Evolutionary conservation across 2,797 vertebrate species (phyloP).

Genomic region (Cottoperca gobio): DNA sequence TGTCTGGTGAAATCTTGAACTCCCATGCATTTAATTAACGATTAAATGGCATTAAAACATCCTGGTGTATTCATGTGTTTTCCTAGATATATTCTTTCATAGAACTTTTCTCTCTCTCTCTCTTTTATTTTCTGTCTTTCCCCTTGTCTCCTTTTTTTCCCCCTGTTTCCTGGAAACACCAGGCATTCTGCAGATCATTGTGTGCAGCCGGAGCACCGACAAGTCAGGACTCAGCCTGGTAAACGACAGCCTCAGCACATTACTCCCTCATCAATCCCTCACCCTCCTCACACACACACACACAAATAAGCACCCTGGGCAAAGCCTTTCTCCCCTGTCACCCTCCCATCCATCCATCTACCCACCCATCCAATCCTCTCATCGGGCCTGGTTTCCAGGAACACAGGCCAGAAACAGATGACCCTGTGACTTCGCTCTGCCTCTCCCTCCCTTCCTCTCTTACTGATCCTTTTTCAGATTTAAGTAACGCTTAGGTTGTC

Average conservation of each 20-base stretch:
- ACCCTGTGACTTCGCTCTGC: slow-evolving; percentile 47
- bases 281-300: slow-evolving; percentile 15
- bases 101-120: slow-evolving; percentile 11
- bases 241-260: slow-evolving; percentile 66
- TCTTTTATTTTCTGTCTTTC: slow-evolving; percentile 27
- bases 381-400: slow-evolving; percentile 63
- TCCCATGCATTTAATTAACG: slow-evolving; percentile 14
- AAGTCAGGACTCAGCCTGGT: slow-evolving; percentile 72
- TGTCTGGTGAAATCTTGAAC: slow-evolving; percentile 26
- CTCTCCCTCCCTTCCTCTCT: background rate
- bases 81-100: slow-evolving; percentile 25
- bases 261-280: slow-evolving; percentile 24
- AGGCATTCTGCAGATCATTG: slow-evolving; percentile 70
- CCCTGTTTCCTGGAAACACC: slow-evolving; percentile 65
- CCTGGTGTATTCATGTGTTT: background rate
- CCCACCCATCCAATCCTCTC: slow-evolving; percentile 59
- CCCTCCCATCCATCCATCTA: slow-evolving; percentile 62
- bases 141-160: slow-evolving; percentile 10
- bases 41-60: slow-evolving; percentile 8
- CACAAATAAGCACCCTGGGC: slow-evolving; percentile 63
- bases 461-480: slow-evolving; percentile 17
- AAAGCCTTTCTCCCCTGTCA: slow-evolving; percentile 69
- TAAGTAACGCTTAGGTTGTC: background rate
- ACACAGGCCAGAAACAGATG: slow-evolving; percentile 62
- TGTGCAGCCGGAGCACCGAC: slow-evolving; percentile 53